Evolutionary conservation across 2,888 invertebrate species (phyloP).

Genomic region (Hirtodrosophila alboralis): DNA sequence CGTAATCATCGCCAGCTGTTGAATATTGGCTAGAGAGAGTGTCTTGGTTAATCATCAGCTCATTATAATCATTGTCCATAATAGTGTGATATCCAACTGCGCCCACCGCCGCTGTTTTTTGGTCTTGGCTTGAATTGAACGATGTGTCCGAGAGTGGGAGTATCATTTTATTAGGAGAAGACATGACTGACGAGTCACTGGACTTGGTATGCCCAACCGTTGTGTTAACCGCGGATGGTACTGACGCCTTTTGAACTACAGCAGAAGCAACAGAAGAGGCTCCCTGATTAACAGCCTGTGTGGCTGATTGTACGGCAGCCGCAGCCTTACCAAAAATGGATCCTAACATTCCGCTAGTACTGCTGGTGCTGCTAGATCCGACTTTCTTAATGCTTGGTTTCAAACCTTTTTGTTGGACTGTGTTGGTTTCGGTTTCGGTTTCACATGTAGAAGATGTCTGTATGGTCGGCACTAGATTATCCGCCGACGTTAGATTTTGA

Average conservation of each 20-base stretch:
- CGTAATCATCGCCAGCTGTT: constrained; percentile 67
- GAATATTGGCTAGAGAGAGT: constrained; percentile 41
- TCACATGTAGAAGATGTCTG: background rate
- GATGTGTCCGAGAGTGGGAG: background rate
- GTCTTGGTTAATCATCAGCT: constrained; percentile 40
- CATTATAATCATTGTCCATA: constrained; percentile 40
- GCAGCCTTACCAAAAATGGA: constrained; percentile 82
- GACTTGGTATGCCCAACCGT: constrained; percentile 14
- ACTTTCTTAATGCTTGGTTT: constrained; percentile 8
- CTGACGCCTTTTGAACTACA: constrained; percentile 65
- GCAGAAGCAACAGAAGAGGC: constrained; percentile 77
- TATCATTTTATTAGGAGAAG: constrained; percentile 14
- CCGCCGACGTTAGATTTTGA: background rate
- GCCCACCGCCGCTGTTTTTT: constrained; percentile 14
- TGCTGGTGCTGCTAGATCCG: constrained; percentile 12
- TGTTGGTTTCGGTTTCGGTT: constrained; percentile 1
- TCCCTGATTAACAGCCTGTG: constrained; percentile 80
- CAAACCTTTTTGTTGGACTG: background rate
- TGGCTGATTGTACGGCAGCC: constrained; percentile 82
- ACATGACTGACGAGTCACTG: constrained; percentile 4
- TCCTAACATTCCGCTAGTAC: constrained; percentile 77
- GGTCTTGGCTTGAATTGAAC: constrained; percentile 3
- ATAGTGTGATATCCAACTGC: constrained; percentile 9
- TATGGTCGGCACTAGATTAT: background rate
- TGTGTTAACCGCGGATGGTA: constrained; percentile 17